Percentiles rank a stretch among this genome's conserved stretches.
Evolutionary conservation across 1,140 invertebrate genomes (phyloP).

Genomic region (Oncopeltus fasciatus): DNA sequence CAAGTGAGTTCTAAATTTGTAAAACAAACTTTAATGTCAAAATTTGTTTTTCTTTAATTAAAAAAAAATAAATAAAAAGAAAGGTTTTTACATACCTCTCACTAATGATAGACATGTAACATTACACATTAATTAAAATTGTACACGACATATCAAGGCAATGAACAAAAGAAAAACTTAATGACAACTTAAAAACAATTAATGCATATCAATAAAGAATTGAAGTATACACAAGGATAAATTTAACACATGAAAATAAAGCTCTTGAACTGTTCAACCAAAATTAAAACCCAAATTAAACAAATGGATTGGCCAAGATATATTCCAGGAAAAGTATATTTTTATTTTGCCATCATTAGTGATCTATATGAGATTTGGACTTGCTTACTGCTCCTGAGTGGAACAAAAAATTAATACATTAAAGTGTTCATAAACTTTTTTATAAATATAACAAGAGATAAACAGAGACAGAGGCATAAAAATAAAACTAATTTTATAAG

Average conservation of each 20-base stretch:
- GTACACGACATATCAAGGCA: slow-evolving; percentile 3
- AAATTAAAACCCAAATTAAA: too few relatives aligned
- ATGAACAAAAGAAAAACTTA: not conserved
- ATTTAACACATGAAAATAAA: slow-evolving; percentile 8
- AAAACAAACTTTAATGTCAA: not conserved
- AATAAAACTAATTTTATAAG: too few relatives aligned
- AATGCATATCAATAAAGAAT: not conserved
- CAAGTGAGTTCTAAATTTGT: not conserved
- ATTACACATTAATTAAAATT: slow-evolving; percentile 10
- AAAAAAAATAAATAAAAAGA: slow-evolving; percentile 13
- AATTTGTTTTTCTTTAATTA: slow-evolving; percentile 3
- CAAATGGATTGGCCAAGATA: too few relatives aligned
- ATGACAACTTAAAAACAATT: not conserved
- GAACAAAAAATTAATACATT: slow-evolving; percentile 6
- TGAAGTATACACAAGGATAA: slow-evolving; percentile 1
- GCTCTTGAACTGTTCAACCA: too few relatives aligned
- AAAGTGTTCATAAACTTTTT: too few relatives aligned
- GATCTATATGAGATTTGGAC: not conserved
- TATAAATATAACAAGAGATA: too few relatives aligned
- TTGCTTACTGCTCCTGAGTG: not conserved
- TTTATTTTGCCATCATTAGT: slow-evolving; percentile 9
- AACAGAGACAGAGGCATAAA: too few relatives aligned
- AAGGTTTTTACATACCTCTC: slow-evolving; percentile 13
- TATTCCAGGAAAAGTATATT: too few relatives aligned
- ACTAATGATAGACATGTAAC: slow-evolving; percentile 17